Conservation (phyloP, 2,888 invertebrate species). For the Cheilosia scutellata region DNA sequence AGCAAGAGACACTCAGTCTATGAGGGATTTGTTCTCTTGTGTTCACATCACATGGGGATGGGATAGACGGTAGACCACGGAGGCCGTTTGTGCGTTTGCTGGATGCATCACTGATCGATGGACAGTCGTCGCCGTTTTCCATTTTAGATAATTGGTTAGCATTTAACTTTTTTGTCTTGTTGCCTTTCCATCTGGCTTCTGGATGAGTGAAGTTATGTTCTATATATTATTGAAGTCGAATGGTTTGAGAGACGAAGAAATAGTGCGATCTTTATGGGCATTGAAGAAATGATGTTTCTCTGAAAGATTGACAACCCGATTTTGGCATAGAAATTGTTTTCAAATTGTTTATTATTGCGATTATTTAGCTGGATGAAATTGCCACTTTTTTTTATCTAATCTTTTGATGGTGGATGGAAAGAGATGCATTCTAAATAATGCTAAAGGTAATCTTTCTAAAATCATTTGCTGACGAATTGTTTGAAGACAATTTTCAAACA, state of each 20-base stretch:
- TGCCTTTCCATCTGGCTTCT: slow-evolving; percentile 12
- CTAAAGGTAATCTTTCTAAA: background rate
- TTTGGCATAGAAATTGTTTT: slow-evolving; percentile 58
- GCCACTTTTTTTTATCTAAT: background rate
- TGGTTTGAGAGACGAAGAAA: slow-evolving; percentile 14
- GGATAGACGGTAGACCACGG: slow-evolving; percentile 27
- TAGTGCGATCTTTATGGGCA: slow-evolving; percentile 66
- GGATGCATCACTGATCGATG: slow-evolving; percentile 51
- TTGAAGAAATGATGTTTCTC: slow-evolving; percentile 47
- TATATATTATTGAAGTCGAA: slow-evolving; percentile 17
- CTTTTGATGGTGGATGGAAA: background rate
- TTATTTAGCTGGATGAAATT: background rate
- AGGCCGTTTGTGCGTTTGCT: slow-evolving; percentile 23
- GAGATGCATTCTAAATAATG: background rate
- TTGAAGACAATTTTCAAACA: too few species aligned
- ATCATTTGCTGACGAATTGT: background rate
- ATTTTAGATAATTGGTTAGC: slow-evolving; percentile 72
- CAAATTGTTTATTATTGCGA: slow-evolving; percentile 41
- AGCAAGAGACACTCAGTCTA: slow-evolving; percentile 71
- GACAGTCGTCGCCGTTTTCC: slow-evolving; percentile 59
- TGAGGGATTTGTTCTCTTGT: slow-evolving; percentile 52
- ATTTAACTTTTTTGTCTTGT: slow-evolving; percentile 63
- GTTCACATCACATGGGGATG: slow-evolving; percentile 22
- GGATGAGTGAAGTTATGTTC: slow-evolving; percentile 29
- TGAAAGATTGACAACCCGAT: slow-evolving; percentile 60